Base-by-base conservation (phyloP, 1,140 invertebrate genomes). In the Ladona fulva region DNA sequence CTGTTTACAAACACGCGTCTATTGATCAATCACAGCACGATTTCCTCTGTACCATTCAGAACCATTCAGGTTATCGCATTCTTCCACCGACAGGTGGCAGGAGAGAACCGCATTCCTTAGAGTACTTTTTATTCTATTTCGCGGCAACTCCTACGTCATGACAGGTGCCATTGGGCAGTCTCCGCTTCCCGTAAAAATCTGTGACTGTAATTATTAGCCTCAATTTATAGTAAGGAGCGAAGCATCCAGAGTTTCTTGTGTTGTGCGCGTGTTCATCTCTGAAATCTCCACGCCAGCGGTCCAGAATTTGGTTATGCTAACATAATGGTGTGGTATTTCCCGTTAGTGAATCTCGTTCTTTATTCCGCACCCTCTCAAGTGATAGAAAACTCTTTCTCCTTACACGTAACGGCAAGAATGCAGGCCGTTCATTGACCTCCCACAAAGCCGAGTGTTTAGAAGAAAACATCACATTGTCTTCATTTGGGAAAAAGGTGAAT, bases 81-180 rank as follows among this genome's bases (percentile, higher is more conserved):
- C 52, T 66, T 66, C 52, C 52, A 12, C 52, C 52, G 52, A 66
- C 52, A 66, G 52, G 52, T 66, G 52, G 52, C 52, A 66, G 52
- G 52, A 66, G 52, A 22, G 52, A 66, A 66, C 52, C 52, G 52
- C 52, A 66, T 66, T 66, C 52, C 52, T 66, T 3, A 6, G 52
- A 12, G 52, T 66, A 16, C n/a, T 66, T 66, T 66, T 37, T 37
- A 37, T 37, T 66, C 14, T 66, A 19, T 16, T 66, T 66, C 52
- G 52, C 52, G 52, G 52, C n/a, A 66, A 66, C 52, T 66, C 52
- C 52, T 66, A 66, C 52, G 52, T 66, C 52, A 66, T 66, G n/a
- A 66, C 52, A 66, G 52, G 52, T 66, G 52, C 52, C 52, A 66
- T 66, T 66, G 52, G 52, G 52, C n/a, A 22, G 52, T 19, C 14